Base-by-base conservation (phyloP, 23 tunicate species). In the Halocynthia roretzi region DNA sequence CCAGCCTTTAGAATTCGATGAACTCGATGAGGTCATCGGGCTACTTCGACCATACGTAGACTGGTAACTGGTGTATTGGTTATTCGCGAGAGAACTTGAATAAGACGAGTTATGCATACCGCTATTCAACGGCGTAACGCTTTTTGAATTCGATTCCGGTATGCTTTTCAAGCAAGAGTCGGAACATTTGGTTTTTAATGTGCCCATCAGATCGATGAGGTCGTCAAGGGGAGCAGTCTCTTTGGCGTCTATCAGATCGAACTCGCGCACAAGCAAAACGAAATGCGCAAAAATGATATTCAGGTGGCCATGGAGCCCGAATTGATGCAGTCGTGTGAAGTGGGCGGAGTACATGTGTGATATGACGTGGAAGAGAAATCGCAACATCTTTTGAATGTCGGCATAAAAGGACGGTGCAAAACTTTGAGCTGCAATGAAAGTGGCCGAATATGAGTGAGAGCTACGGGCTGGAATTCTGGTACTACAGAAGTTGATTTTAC, bases 261-360 rank as follows among this genome's bases (percentile, higher is more conserved):
- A 89, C 48, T 89, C 96, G 7, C 88, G 85, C 40, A 83, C 96
- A 54, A 91, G 76, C 8, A 71, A 81, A 6, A 70, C 81, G 80
- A 91, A 91, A 70, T 91, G 97, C 63, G 71, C 73, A 71, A 91
- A 91, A 21, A 85, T 84, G 61, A 81, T 80, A 80, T 85, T 91
- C 51, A 91, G 83, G 60, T 91, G 88, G 8, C 76, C 83, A 72
- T 84, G 90, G 50, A 91, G 66, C 66, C 72, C 90, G 68, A 91
- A 64, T 69, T 91, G 85, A 10, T 80, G 85, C 14, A 89, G 75
- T 23, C 85, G 82, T 53, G 84, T 56, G 77, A 84, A 89, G 65
- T 91, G 97, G 17, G 97, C 84, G 71, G 87, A 91, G 65, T 91
- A 91, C 84, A 91, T 75, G 65, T 91, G 97, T n/a, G 97, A 77